Percentiles rank a stretch among this genome's conserved stretches.
phyloP scores from a whole-genome alignment of 2,888 invertebrate species.

The Agrilus mali region DNA sequence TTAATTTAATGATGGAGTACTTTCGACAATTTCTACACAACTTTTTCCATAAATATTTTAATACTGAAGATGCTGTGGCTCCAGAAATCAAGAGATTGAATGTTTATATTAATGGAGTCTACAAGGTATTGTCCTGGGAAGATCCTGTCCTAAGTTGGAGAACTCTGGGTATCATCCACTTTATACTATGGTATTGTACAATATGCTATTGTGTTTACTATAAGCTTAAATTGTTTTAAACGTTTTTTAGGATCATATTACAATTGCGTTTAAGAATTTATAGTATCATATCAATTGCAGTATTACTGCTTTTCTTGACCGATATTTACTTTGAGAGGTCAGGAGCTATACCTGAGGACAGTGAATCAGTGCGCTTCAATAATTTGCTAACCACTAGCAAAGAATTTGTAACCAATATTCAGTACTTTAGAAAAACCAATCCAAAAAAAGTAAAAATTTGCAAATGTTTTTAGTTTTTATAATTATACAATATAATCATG shows the following conservation, averaged over 20 bases:
- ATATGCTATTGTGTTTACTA: conserved; percentile 1
- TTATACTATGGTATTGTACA: conserved; percentile 32
- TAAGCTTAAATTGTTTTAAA: conserved; percentile 8
- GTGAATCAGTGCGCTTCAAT: too few species aligned
- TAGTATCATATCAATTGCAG: conserved; percentile 29
- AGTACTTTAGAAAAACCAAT: conserved; percentile 26
- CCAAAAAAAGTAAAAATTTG: conserved; percentile 27
- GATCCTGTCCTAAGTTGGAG: conserved; percentile 26
- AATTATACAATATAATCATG: conserved; percentile 1
- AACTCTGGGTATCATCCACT: conserved; percentile 27
- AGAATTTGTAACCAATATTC: conserved; percentile 12
- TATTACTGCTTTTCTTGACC: conserved; percentile 23
- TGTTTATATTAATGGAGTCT: conserved; percentile 22
- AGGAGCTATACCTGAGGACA: too few species aligned
- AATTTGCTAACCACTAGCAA: too few species aligned
- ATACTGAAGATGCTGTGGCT: too few species aligned
- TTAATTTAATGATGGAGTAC: too few species aligned
- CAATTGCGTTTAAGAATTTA: conserved; percentile 31
- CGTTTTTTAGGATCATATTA: conserved; percentile 28
- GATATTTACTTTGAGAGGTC: conserved; percentile 21
- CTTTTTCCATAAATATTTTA: too few species aligned
- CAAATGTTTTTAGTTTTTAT: conserved; percentile 2
- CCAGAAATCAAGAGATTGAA: conserved; percentile 14
- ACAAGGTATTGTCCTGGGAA: conserved; percentile 30
- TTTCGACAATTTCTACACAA: too few species aligned